These are phyloP conservation scores for Bathynomus jamesi DNA, from an alignment of 1,140 invertebrate genomes.

Conservation along the genomic window DNA sequence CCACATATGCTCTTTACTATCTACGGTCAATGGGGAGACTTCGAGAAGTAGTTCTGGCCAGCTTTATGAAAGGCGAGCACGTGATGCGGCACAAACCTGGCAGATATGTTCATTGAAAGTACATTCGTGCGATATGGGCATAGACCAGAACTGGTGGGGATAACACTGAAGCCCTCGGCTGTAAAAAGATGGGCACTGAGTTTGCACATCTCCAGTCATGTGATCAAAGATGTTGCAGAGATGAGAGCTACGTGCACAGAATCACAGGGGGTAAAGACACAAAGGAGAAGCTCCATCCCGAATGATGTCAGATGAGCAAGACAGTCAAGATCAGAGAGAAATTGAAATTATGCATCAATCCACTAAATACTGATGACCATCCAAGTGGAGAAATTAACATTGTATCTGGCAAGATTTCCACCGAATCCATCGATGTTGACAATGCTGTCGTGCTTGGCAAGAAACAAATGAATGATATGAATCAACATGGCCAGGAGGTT, in stretches of 20 bases:
- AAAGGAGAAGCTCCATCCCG: background rate
- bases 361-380: too few species aligned
- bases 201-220: background rate
- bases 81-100: background rate
- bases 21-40: constrained; percentile 7
- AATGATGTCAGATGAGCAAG: background rate
- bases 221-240: background rate
- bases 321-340: background rate
- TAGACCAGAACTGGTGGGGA: background rate
- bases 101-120: background rate
- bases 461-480: too few species aligned
- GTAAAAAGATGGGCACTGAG: background rate
- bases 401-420: too few species aligned
- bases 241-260: background rate
- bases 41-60: background rate
- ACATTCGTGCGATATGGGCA: background rate
- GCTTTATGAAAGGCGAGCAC: background rate
- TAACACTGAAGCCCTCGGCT: background rate
- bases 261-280: background rate
- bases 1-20: constrained; percentile 37
- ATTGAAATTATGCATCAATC: too few species aligned
- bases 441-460: too few species aligned
- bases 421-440: too few species aligned
- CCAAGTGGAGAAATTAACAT: too few species aligned
- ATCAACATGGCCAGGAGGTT: background rate